These are phyloP conservation scores for Drosophila eugracilis DNA, from an alignment of 1,140 invertebrate species.

Conservation along the genomic window DNA sequence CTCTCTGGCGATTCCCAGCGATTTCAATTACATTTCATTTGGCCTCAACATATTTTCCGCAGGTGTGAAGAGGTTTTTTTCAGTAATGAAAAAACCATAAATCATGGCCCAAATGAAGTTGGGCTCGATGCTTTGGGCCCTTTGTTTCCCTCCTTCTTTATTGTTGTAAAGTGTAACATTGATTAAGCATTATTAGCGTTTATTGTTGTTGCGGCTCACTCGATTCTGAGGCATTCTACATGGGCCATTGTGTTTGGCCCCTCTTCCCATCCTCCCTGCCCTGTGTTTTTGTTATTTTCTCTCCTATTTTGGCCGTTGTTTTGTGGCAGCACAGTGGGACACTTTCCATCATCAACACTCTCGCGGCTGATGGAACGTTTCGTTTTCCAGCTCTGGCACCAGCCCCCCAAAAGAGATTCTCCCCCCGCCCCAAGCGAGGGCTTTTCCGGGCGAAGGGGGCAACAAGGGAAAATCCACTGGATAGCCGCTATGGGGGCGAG, in stretches of 20 bases:
- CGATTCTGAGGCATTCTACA: constrained; percentile 31
- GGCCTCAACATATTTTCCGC: constrained; percentile 59
- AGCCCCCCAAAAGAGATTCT: constrained; percentile 49
- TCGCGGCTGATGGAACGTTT: constrained; percentile 73
- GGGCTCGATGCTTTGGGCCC: constrained; percentile 39
- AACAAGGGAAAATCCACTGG: constrained; percentile 1
- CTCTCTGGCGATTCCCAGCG: constrained; percentile 35
- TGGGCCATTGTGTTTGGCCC: constrained; percentile 49
- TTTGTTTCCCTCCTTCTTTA: constrained; percentile 44
- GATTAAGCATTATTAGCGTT: constrained; percentile 82
- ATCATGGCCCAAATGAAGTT: constrained; percentile 78
- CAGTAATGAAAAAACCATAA: constrained; percentile 76
- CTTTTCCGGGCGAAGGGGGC: constrained; percentile 1
- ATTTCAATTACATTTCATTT: constrained; percentile 72
- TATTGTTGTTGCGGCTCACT: constrained; percentile 70
- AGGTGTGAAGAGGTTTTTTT: constrained; percentile 74
- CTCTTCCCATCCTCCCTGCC: constrained; percentile 40
- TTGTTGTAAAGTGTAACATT: constrained; percentile 83
- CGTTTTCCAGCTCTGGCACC: constrained; percentile 62
- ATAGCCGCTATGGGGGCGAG: constrained; percentile 30
- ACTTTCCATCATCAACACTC: constrained; percentile 80
- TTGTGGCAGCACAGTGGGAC: constrained; percentile 72
- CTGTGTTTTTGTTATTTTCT: constrained; percentile 43
- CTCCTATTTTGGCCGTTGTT: constrained; percentile 40
- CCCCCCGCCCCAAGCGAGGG: constrained; percentile 39